Base-by-base conservation (phyloP, 2,113 vertebrate genomes). In the Edolisoma coerulescens region DNA sequence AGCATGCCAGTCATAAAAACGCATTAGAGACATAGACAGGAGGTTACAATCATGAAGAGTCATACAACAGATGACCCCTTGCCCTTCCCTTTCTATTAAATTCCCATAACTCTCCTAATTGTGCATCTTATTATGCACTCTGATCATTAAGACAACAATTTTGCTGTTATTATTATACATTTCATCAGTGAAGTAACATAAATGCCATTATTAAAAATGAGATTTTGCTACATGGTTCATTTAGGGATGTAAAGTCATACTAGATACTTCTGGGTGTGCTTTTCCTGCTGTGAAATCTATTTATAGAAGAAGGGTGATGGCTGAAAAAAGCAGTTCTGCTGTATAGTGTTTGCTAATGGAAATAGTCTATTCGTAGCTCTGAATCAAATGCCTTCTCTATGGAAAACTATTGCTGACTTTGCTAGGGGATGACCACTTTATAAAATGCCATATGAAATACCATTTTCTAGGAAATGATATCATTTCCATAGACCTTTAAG, bases 21-120 rank as follows among this genome's bases (percentile, higher is more conserved):
- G 15, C 20, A 52, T 94, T 42, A 91, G 88, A 28, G 69, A 67
- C 75, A 67, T 3, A 94, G 73, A 60, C 69, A 91, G 89, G 63
- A 96, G 79, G 91, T 67, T 94, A 84, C 75, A 70, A 11, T 73
- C 76, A 57, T 12, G 84, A 53, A 69, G 33, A 89, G 30, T 59
- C 90, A 90, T 68, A 69, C 32, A 90, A 69, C 67, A 94, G 69
- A 84, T 83, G 73, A 97, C 83, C 87, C 57, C 71, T 93, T 87
- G 83, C 27, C 77, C 81, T 95, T 76, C 76, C 94, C 80, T 83
- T 88, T 20, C 77, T 74, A 83, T 95, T 95, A 92, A 87, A 80
- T 92, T 91, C 79, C 49, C 85, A 89, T 94, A 77, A 77, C 84
- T 44, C 70, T 97, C 69, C 83, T 95, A 96, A 95, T 56, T 78